Evolutionary conservation across 2,113 vertebrate genomes (phyloP), one percentile per base, ranked within the genome.

Genomic region (human): DNA sequence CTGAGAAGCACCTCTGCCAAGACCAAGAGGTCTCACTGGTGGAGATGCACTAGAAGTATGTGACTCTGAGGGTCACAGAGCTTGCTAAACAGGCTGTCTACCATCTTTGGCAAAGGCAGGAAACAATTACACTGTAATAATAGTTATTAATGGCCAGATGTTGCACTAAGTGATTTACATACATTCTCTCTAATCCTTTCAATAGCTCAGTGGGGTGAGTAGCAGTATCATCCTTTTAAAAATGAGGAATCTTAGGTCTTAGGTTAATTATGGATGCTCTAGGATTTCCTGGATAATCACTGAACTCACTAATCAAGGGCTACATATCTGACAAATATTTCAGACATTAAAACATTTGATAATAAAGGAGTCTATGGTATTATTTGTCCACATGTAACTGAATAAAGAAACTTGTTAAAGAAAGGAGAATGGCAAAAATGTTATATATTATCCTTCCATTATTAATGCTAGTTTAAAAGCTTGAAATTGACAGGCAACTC

Each of bases 381-480:
- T 91, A 79, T 75, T 94, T 96, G 8, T 83, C 45, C 35, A 87
- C 12, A n/a, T 76, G 25, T 88, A 87, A 83, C n/a, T 35, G 25
- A 96, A 89, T 88, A 84, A 86, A 70, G n/a, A 97, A 94, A 90
- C 61, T 45, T 95, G 70, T 50, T 95, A 64, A 94, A 88, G 87
- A 97, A 92, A 57, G 52, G 32, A 84, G 61, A 93, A 70, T 66
- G 87, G 32, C 79, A 90, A 84, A 88, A 89, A 92, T 78, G 52
- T 38, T 79, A 35, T 50, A 18, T 64, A 35, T 52, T 17, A 1
- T 61, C 32, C 66, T 97, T 96, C 68, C 52, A 96, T 96, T 97
- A 95, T 96, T 96, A 89, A 92, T 98, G 82, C 38, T 81, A 23
- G 16, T n/a, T 93, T 97, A 91, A 98, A 97, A 96, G 87, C 80